phyloP scores from a whole-genome alignment of 2,797 vertebrate species.

The Hydrolagus colliei region DNA sequence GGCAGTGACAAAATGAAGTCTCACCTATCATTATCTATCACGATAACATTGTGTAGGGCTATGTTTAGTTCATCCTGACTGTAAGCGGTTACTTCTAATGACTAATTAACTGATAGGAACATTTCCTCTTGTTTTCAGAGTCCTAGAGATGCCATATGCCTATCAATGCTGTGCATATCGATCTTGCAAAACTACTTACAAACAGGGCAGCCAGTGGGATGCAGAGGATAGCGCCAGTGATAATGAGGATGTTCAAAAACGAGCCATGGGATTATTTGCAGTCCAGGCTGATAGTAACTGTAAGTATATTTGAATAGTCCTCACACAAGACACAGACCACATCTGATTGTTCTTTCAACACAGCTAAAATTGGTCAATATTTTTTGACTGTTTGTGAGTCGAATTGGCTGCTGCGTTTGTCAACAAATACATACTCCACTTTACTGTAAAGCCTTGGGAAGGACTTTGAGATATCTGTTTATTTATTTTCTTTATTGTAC shows the following conservation, averaged over 20 bases:
- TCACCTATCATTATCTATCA: too few relatives aligned
- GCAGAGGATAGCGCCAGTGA: conserved; percentile 58
- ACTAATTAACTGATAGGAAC: conserved; percentile 7
- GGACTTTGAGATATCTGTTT: too few relatives aligned
- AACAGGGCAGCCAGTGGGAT: conserved; percentile 64
- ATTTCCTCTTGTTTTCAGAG: conserved; percentile 49
- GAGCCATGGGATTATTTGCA: conserved; percentile 63
- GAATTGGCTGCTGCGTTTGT: too few relatives aligned
- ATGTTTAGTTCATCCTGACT: too few relatives aligned
- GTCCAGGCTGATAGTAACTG: conserved; percentile 71
- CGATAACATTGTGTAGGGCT: too few relatives aligned
- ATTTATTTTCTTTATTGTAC: too few relatives aligned
- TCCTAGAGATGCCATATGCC: conserved; percentile 85
- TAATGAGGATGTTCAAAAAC: conserved; percentile 73
- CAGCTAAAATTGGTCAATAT: too few relatives aligned
- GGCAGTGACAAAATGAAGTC: too few relatives aligned
- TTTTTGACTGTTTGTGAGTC: too few relatives aligned
- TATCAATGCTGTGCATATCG: conserved; percentile 92
- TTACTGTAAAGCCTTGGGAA: too few relatives aligned
- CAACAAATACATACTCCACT: too few relatives aligned
- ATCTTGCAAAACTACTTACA: conserved; percentile 67
- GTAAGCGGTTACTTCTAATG: too few relatives aligned
- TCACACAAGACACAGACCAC: neutral
- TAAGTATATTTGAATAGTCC: conserved; percentile 52
- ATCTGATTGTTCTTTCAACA: neutral